Evolutionary conservation across 1,140 invertebrate genomes (phyloP).

Genomic region (Venturia canescens): DNA sequence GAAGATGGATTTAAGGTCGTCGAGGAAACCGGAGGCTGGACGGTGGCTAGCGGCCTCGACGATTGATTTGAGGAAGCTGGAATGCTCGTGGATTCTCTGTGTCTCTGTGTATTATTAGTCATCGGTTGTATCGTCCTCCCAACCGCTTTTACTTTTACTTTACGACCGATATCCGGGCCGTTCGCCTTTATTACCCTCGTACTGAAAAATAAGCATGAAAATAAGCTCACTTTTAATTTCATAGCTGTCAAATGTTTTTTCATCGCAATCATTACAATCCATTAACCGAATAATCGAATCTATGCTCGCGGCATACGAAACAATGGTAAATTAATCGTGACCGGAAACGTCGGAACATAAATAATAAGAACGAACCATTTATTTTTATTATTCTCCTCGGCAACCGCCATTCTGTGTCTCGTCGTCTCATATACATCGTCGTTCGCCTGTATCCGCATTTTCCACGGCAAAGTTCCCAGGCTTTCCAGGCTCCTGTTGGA

Average conservation of each 20-base stretch:
- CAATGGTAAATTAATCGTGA: neutral
- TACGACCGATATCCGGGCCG: constrained; percentile 90
- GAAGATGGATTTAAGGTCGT: constrained; percentile 47
- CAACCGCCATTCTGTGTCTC: constrained; percentile 90
- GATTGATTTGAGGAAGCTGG: constrained; percentile 60
- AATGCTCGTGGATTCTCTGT: constrained; percentile 64
- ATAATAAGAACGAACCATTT: constrained; percentile 83
- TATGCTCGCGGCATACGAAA: too few relatives aligned
- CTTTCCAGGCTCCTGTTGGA: constrained; percentile 82
- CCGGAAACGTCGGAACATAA: neutral
- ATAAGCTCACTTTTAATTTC: too few relatives aligned
- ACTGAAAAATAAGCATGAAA: constrained; percentile 76
- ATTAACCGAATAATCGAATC: too few relatives aligned
- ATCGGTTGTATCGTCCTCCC: constrained; percentile 72
- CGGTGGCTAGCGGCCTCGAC: constrained; percentile 49
- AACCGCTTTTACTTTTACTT: constrained; percentile 85
- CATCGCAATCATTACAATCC: too few relatives aligned
- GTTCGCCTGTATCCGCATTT: constrained; percentile 94
- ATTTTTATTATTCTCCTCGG: constrained; percentile 93
- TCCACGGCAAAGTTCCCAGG: constrained; percentile 88
- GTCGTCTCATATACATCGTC: constrained; percentile 96
- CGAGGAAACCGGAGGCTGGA: neutral
- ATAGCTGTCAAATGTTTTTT: too few relatives aligned
- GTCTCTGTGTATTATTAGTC: constrained; percentile 69
- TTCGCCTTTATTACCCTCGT: constrained; percentile 94